Percentiles rank a stretch among this genome's conserved stretches.
Conservation (phyloP, 2,888 invertebrate genomes). For the Drosophila buzzatii region DNA sequence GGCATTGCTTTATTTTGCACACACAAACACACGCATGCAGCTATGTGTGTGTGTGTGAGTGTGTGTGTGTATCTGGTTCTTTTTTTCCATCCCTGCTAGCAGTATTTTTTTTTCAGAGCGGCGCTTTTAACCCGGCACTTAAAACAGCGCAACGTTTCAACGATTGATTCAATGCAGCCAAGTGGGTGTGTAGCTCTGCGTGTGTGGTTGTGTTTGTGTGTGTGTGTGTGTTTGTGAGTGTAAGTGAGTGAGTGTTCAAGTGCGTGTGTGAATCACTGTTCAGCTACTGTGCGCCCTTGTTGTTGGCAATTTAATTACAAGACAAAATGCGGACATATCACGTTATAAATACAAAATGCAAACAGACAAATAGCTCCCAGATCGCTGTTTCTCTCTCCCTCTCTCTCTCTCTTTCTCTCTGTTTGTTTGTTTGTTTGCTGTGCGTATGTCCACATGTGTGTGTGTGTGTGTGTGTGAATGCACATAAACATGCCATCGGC, state of each 20-base stretch:
- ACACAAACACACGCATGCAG: constrained; percentile 7
- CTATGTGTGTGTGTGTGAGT: not conserved
- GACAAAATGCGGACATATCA: constrained; percentile 70
- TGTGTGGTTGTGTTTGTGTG: constrained; percentile 7
- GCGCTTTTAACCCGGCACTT: constrained; percentile 38
- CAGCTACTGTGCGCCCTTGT: constrained; percentile 16
- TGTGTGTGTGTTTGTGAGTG: constrained; percentile 11
- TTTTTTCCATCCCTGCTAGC: not conserved
- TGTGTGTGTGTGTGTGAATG: constrained; percentile 1
- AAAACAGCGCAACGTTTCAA: constrained; percentile 57
- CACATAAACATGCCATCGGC: constrained; percentile 22
- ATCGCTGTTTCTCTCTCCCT: not conserved
- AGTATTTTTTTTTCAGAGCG: constrained; percentile 8
- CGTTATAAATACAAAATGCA: constrained; percentile 62
- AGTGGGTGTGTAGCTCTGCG: constrained; percentile 23
- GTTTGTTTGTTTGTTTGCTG: not conserved
- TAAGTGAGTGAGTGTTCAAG: constrained; percentile 33
- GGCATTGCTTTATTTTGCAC: constrained; percentile 44
- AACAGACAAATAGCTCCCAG: constrained; percentile 28
- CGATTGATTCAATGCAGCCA: constrained; percentile 66
- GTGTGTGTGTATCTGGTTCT: not conserved
- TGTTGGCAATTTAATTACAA: constrained; percentile 71
- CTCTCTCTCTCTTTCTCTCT: not conserved
- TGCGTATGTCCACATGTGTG: constrained; percentile 7
- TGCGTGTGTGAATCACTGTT: constrained; percentile 40